phyloP scores from a whole-genome alignment of 1,140 invertebrate species.

The Limonius californicus region DNA sequence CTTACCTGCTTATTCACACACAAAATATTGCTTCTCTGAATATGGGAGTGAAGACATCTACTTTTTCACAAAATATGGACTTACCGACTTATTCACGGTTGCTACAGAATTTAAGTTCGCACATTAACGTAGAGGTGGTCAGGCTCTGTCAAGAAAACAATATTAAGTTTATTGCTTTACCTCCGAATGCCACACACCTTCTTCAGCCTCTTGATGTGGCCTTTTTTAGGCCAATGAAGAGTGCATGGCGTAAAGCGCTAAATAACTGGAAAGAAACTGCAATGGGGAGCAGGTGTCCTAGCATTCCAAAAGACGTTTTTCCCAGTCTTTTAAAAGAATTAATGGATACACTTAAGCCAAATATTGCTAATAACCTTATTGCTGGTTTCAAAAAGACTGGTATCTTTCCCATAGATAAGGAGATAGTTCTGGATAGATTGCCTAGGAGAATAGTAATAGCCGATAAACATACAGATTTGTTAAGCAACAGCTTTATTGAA shows the following conservation, averaged over 20 bases:
- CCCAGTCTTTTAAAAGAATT: slow-evolving; percentile 3
- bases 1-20: no score
- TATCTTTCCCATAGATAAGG: background rate
- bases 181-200: slow-evolving; percentile 36
- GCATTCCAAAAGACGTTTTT: slow-evolving; percentile 8
- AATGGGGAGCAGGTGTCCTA: background rate
- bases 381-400: background rate
- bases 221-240: slow-evolving; percentile 23
- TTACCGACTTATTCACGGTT: no score
- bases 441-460: background rate
- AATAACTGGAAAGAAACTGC: background rate
- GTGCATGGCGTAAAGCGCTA: background rate
- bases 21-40: no score
- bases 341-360: background rate
- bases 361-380: background rate
- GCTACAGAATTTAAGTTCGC: slow-evolving; percentile 22
- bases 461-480: background rate
- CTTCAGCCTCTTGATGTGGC: slow-evolving; percentile 35
- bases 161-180: slow-evolving; percentile 34
- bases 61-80: no score
- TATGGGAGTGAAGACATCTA: no score
- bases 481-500: slow-evolving; percentile 2
- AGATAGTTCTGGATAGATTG: background rate
- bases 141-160: slow-evolving; percentile 34
- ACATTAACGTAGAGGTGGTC: slow-evolving; percentile 29